These are phyloP conservation scores for Polypedilum vanderplanki DNA, from an alignment of 1,140 invertebrate genomes.

Conservation along the genomic window DNA sequence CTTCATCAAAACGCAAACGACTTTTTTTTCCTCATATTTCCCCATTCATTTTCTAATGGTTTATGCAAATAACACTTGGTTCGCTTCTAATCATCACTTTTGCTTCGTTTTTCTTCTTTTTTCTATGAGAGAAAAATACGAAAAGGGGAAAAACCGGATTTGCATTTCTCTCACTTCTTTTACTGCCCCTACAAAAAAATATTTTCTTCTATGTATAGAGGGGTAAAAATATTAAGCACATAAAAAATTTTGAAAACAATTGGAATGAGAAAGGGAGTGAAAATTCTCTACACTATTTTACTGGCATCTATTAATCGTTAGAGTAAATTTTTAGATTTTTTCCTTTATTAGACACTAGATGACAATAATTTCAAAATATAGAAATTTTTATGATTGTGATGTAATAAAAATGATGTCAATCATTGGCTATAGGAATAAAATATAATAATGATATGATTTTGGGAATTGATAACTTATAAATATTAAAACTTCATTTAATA, in stretches of 20 bases:
- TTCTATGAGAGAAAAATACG: background rate
- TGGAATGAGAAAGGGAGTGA: constrained; percentile 2
- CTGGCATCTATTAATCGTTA: constrained; percentile 21
- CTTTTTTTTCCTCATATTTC: too few species aligned
- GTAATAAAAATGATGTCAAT: too few species aligned
- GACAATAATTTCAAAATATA: background rate
- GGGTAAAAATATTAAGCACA: background rate
- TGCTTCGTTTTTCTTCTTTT: background rate
- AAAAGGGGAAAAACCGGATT: background rate
- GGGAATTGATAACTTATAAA: too few species aligned
- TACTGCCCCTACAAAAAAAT: background rate
- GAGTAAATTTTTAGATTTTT: background rate
- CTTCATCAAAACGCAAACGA: too few species aligned
- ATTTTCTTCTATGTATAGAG: background rate
- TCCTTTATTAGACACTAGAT: background rate
- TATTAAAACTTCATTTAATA: too few species aligned
- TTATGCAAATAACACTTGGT: constrained; percentile 18
- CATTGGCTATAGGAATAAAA: too few species aligned
- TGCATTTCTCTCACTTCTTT: constrained; percentile 1
- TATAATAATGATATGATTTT: too few species aligned
- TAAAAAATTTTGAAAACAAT: background rate
- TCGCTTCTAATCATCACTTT: background rate
- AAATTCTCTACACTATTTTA: too few species aligned
- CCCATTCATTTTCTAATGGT: constrained; percentile 1
- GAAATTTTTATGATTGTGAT: background rate